Conservation (phyloP, 1,140 invertebrate species). For the Radopholus similis region DNA sequence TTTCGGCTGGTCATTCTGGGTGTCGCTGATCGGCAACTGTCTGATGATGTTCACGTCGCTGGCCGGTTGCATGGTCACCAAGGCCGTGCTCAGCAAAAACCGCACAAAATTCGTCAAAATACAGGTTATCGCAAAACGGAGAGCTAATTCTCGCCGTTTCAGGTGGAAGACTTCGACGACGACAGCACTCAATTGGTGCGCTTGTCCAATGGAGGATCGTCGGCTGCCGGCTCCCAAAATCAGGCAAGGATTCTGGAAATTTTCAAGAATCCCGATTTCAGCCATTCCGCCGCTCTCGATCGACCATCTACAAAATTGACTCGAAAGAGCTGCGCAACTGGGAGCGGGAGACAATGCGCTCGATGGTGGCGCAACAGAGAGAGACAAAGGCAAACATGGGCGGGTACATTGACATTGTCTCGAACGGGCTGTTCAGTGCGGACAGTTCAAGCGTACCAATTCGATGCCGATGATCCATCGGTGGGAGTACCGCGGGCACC, state of each 20-base stretch:
- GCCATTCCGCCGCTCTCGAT: conserved; percentile 17
- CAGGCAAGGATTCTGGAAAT: too few relatives aligned
- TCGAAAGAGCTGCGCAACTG: conserved; percentile 51
- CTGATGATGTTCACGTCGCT: conserved; percentile 46
- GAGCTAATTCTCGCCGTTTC: background rate
- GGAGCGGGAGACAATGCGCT: conserved; percentile 45
- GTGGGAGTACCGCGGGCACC: background rate
- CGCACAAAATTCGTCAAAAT: conserved; percentile 55
- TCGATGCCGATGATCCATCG: conserved; percentile 51
- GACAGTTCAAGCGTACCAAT: conserved; percentile 52
- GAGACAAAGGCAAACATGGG: background rate
- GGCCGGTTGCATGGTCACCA: conserved; percentile 53
- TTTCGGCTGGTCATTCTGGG: conserved; percentile 60
- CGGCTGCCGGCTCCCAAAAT: background rate
- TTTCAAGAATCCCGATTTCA: background rate
- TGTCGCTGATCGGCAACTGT: conserved; percentile 42
- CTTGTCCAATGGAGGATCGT: too few relatives aligned
- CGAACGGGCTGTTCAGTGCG: too few relatives aligned
- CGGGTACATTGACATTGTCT: background rate
- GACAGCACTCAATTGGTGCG: conserved; percentile 12
- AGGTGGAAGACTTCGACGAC: conserved; percentile 9
- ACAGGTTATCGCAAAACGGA: conserved; percentile 31
- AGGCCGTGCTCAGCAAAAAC: conserved; percentile 27
- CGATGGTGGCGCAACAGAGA: too few relatives aligned
- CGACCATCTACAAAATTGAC: conserved; percentile 56